Evolutionary conservation across 2,888 invertebrate genomes (phyloP), one percentile per base, ranked within the genome.

Genomic region (Eretmocerus hayati): DNA sequence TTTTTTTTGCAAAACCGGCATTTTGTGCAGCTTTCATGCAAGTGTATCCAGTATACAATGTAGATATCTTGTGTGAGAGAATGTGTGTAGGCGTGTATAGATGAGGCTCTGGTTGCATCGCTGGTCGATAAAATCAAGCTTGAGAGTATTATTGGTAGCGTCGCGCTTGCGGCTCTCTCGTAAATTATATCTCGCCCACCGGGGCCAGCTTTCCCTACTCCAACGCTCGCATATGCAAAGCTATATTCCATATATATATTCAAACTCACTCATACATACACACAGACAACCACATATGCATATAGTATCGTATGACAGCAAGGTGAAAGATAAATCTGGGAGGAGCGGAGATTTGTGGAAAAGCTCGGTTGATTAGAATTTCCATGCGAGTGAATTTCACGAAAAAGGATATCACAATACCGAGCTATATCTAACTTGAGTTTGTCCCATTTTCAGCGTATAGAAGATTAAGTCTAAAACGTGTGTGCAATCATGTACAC

Each of bases 121-220:
- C 45, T 45, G 49, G 45, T 45, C 45, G 42, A 50, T 50, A 46
- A 50, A 50, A 50, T 50, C 46, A 42, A 45, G 45, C 37, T n/a
- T n/a, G 45, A 32, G 37, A 39, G 42, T 42, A 45, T 42, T 46
- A 44, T 43, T 45, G 45, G 44, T 45, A 45, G 44, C 45, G 45
- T 21, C 31, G 31, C n/a, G 44, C 36, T 31, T 40, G 33, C 33
- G 40, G 22, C 45, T 40, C 42, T 22, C 45, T 45, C 45, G 45
- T 44, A 49, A 48, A 48, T 44, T 44, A 42, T 46, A n/a, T n/a
- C n/a, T n/a, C n/a, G n/a, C n/a, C n/a, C 37, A 19, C 36, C 41
- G 19, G 26, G 43, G 39, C 43, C 35, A 39, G 33, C 42, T 43
- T 39, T 38, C 33, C 36, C n/a, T n/a, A n/a, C n/a, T n/a, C n/a